Evolutionary conservation across 1,140 invertebrate species (phyloP), one percentile per base, ranked within the genome.

Genomic region (Mizuhopecten yessoensis): DNA sequence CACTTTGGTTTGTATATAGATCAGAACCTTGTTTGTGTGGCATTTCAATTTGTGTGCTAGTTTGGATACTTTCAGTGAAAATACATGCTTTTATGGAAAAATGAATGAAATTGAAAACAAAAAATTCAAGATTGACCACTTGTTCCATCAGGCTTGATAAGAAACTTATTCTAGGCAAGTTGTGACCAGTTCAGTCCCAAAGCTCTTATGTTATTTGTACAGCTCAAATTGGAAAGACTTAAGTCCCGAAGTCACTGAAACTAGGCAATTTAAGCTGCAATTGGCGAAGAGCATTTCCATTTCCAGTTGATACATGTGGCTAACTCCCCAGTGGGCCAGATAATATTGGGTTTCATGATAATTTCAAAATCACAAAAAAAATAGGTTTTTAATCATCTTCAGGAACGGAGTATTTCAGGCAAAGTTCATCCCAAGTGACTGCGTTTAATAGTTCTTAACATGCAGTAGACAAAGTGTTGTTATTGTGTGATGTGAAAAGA

Each of bases 191-290:
- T 75, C 17, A 29, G 23, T 29, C 57, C 57, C n/a, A 29, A 29
- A 75, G 0, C n/a, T 75, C 57, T 5, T 17, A 20, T 75, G 57
- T 75, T 75, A 75, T 75, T 29, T 29, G 0, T 7, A 29, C n/a
- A n/a, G 29, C 57, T 7, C 57, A 75, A n/a, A 17, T n/a, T 75
- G 57, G 29, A 75, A 5, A 29, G 57, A 57, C 13, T 57, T 20
- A 57, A 57, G 45, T n/a, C 57, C 29, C 17, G n/a, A n/a, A 75
- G 57, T 75, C 57, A n/a, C 23, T 75, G 57, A 75, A 75, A 5
- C 57, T 75, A 75, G 23, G 23, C n/a, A 75, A 75, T 75, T 75
- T n/a, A 75, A 75, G n/a, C 23, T 75, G 45, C 45, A 57, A 75
- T n/a, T n/a, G n/a, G n/a, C n/a, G n/a, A n/a, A n/a, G n/a, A 75